These are phyloP conservation scores for Emys orbicularis DNA, from an alignment of 2,797 vertebrate genomes.

Conservation along the genomic window DNA sequence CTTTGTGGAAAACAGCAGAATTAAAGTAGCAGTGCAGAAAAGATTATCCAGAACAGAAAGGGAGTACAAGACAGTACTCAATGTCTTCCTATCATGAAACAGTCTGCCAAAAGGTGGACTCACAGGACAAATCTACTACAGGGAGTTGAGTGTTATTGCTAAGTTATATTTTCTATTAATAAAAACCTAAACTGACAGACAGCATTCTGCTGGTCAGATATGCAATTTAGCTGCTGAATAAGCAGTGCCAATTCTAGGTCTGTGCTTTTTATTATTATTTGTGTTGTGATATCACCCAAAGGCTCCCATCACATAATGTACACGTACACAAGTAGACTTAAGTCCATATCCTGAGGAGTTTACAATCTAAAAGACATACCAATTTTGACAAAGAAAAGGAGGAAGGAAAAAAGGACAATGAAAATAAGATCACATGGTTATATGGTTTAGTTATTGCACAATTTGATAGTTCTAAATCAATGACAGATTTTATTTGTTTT, in stretches of 20 bases:
- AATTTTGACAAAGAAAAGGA: neutral
- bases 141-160: neutral
- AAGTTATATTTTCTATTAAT: neutral
- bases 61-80: neutral
- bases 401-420: neutral
- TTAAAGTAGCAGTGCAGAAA: neutral
- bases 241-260: neutral
- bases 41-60: neutral
- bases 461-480: neutral
- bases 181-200: neutral
- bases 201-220: neutral
- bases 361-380: neutral
- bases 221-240: neutral
- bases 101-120: neutral
- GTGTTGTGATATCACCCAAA: neutral
- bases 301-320: neutral
- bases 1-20: conserved; percentile 40
- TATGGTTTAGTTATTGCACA: neutral
- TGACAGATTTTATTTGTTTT: no score
- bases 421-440: neutral
- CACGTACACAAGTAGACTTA: neutral
- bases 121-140: neutral
- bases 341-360: neutral
- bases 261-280: neutral
- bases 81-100: neutral